A percentile compares a stretch with the other conserved stretches of the same genome.
Conservation (phyloP, 2,113 vertebrate genomes). For the Hippoglossus stenolepis region DNA sequence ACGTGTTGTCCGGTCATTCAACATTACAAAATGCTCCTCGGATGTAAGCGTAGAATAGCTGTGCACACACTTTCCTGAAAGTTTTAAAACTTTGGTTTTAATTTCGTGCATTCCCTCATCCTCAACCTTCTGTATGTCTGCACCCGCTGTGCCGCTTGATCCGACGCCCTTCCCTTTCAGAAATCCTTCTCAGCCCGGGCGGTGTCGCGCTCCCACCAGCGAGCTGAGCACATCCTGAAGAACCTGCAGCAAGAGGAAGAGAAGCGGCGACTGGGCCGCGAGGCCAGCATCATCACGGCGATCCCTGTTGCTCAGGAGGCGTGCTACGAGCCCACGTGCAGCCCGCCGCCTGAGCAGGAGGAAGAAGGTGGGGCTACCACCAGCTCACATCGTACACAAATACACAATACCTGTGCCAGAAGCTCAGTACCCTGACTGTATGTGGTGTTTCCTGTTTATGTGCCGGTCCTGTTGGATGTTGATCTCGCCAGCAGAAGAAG, state of each 20-base stretch:
- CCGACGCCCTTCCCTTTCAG: slow-evolving; percentile 71
- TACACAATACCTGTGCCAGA: not conserved
- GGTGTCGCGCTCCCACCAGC: slow-evolving; percentile 96
- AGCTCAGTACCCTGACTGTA: slow-evolving; percentile 25
- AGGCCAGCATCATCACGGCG: slow-evolving; percentile 98
- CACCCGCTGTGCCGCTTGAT: slow-evolving; percentile 24
- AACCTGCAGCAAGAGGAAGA: slow-evolving; percentile 99
- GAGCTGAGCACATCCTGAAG: slow-evolving; percentile 98
- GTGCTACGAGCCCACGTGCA: slow-evolving; percentile 96
- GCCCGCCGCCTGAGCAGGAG: slow-evolving; percentile 94
- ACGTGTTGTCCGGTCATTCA: slow-evolving; percentile 59
- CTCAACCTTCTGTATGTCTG: slow-evolving; percentile 9
- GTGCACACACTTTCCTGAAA: slow-evolving; percentile 44
- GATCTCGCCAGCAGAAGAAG: slow-evolving; percentile 95
- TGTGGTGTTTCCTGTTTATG: slow-evolving; percentile 22
- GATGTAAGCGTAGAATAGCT: slow-evolving; percentile 42
- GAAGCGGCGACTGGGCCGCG: slow-evolving; percentile 93
- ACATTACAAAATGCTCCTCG: slow-evolving; percentile 55
- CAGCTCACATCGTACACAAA: not conserved
- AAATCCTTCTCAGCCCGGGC: slow-evolving; percentile 98
- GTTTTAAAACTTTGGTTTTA: slow-evolving; percentile 9
- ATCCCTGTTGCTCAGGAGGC: slow-evolving; percentile 97
- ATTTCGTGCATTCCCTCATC: slow-evolving; percentile 19
- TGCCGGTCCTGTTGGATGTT: slow-evolving; percentile 54
- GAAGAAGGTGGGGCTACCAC: slow-evolving; percentile 91